A percentile compares a stretch with the other conserved stretches of the same genome.
Evolutionary conservation across 2,797 vertebrate genomes (phyloP).

Genomic region (Pelobates cultripes): DNA sequence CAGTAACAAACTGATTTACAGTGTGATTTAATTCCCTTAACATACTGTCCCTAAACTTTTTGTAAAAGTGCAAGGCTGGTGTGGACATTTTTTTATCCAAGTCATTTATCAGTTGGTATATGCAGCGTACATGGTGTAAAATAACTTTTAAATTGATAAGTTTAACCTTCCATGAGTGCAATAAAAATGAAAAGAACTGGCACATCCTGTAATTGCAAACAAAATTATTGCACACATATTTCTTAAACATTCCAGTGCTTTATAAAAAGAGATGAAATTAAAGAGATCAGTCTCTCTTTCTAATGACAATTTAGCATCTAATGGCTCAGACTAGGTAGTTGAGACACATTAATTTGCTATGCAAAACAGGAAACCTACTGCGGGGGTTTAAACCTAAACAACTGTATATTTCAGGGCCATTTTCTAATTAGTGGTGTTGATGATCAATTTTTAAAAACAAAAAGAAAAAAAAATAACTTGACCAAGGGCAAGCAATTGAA

Average conservation of each 20-base stretch:
- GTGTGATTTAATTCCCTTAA: no score
- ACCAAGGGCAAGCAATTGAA: constrained; percentile 47
- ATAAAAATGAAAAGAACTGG: constrained; percentile 44
- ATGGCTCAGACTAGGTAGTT: constrained; percentile 57
- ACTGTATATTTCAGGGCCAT: constrained; percentile 55
- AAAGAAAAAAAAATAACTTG: constrained; percentile 30
- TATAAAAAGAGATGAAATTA: constrained; percentile 51
- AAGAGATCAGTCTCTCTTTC: constrained; percentile 27
- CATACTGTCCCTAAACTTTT: neutral
- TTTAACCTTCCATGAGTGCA: constrained; percentile 47
- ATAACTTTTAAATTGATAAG: constrained; percentile 49
- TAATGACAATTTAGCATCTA: constrained; percentile 61
- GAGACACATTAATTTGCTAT: constrained; percentile 55
- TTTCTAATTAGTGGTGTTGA: constrained; percentile 45
- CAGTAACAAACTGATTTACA: no score
- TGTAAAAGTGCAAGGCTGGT: constrained; percentile 3
- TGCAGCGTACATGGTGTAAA: constrained; percentile 30
- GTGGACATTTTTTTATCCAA: constrained; percentile 36
- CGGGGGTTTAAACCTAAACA: constrained; percentile 54
- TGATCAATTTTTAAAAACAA: constrained; percentile 26
- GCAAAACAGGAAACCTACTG: constrained; percentile 55
- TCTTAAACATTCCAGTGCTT: constrained; percentile 48
- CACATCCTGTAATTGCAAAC: constrained; percentile 47
- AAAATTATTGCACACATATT: constrained; percentile 47
- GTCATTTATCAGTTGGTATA: constrained; percentile 41